These are phyloP conservation scores for Epizoanthus illoricatus DNA, from an alignment of 92 coral and sea anemone species.

Conservation along the genomic window DNA sequence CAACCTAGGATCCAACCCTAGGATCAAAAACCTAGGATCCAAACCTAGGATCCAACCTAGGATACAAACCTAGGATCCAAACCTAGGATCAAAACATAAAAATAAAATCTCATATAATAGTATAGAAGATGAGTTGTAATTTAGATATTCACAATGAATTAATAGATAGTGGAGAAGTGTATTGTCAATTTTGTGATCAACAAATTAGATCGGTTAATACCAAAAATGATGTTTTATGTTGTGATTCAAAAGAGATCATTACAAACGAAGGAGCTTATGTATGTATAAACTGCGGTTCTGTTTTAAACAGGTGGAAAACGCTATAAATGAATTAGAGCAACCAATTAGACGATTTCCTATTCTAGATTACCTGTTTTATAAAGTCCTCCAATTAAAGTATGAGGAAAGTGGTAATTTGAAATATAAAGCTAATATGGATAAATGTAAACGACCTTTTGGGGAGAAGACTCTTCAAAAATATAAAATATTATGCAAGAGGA, in stretches of 20 bases:
- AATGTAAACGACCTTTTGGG: not conserved
- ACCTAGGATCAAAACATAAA: too few species aligned
- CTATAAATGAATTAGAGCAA: conserved; percentile 6
- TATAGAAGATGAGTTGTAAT: not conserved
- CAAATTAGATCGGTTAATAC: not conserved
- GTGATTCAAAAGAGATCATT: too few species aligned
- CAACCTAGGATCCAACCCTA: too few species aligned
- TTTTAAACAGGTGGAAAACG: conserved; percentile 26
- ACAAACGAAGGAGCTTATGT: too few species aligned
- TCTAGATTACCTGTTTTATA: too few species aligned
- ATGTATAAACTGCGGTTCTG: not conserved
- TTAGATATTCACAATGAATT: not conserved
- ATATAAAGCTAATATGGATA: conserved; percentile 1
- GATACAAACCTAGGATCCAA: too few species aligned
- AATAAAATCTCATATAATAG: too few species aligned
- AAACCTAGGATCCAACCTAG: too few species aligned
- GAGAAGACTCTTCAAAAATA: conserved; percentile 11
- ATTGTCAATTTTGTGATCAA: conserved; percentile 15
- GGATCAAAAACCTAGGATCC: too few species aligned
- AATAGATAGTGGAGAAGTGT: not conserved
- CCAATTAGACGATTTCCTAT: conserved; percentile 9
- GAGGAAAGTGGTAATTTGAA: not conserved
- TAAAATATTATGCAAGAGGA: not conserved
- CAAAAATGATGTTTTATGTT: too few species aligned
- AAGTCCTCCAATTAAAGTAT: not conserved